These are phyloP conservation scores for Nephrotoma flavescens DNA, from an alignment of 2,888 invertebrate genomes.

Conservation along the genomic window DNA sequence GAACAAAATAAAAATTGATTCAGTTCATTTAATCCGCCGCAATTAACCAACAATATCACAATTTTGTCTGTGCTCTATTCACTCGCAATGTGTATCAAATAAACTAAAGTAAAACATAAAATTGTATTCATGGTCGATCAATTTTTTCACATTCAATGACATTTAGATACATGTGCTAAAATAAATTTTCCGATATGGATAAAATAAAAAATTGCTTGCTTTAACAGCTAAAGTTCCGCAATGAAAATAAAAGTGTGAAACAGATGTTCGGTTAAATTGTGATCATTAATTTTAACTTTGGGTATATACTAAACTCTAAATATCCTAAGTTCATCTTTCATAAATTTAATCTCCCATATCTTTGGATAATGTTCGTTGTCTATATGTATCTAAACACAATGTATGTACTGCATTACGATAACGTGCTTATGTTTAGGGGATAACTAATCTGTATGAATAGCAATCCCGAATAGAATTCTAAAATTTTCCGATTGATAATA, in stretches of 20 bases:
- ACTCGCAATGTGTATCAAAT: neutral
- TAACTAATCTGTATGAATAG: no score
- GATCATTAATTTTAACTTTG: neutral
- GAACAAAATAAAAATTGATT: neutral
- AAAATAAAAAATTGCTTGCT: neutral
- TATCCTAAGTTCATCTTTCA: neutral
- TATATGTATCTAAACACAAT: neutral
- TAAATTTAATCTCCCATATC: neutral
- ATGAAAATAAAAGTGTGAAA: neutral
- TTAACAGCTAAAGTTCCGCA: neutral
- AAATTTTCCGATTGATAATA: no score
- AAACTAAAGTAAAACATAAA: neutral
- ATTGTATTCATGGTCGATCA: neutral
- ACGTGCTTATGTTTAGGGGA: neutral
- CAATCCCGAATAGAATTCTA: no score
- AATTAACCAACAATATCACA: neutral
- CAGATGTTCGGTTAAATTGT: neutral
- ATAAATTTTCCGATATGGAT: neutral
- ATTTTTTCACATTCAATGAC: neutral
- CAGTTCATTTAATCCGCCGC: neutral
- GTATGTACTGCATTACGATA: neutral
- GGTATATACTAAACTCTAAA: neutral
- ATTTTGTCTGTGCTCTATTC: neutral
- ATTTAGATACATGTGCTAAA: neutral
- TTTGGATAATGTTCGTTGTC: neutral